phyloP scores from a whole-genome alignment of 2,888 invertebrate species.

The Aphidoletes aphidimyza region DNA sequence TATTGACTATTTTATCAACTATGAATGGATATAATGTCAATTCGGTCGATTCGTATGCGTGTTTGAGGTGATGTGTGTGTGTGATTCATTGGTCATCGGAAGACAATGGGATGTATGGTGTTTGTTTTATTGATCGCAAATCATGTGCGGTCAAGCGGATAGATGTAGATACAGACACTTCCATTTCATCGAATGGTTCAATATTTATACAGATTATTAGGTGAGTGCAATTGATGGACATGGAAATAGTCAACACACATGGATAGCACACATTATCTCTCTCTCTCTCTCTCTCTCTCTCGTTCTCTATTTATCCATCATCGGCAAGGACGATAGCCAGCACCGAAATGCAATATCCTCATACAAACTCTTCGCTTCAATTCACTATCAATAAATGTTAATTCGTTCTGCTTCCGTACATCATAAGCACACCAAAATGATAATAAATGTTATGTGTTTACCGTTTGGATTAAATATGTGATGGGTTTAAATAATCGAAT shows the following conservation, averaged over 20 bases:
- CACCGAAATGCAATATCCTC: slow-evolving; percentile 19
- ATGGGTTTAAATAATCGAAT: slow-evolving; percentile 48
- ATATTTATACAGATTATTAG: slow-evolving; percentile 43
- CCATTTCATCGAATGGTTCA: background rate
- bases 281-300: background rate
- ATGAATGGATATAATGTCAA: background rate
- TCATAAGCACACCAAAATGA: slow-evolving; percentile 34
- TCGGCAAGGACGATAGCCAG: background rate
- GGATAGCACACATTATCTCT: background rate
- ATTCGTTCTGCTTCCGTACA: slow-evolving; percentile 17
- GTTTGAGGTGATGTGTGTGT: background rate
- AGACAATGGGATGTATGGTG: slow-evolving; percentile 40
- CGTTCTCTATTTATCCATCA: background rate
- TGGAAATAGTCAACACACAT: slow-evolving; percentile 8
- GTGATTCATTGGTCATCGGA: background rate
- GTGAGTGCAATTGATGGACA: slow-evolving; percentile 5
- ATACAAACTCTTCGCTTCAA: background rate
- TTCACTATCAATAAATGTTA: slow-evolving; percentile 4
- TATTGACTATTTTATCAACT: background rate
- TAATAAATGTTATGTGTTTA: slow-evolving; percentile 42
- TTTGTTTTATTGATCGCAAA: slow-evolving; percentile 42
- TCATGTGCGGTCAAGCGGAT: slow-evolving; percentile 16
- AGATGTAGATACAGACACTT: slow-evolving; percentile 3
- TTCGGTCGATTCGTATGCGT: no score
- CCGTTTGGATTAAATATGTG: background rate